Base-by-base conservation (phyloP, 2,113 vertebrate genomes). In the Platichthys flesus region DNA sequence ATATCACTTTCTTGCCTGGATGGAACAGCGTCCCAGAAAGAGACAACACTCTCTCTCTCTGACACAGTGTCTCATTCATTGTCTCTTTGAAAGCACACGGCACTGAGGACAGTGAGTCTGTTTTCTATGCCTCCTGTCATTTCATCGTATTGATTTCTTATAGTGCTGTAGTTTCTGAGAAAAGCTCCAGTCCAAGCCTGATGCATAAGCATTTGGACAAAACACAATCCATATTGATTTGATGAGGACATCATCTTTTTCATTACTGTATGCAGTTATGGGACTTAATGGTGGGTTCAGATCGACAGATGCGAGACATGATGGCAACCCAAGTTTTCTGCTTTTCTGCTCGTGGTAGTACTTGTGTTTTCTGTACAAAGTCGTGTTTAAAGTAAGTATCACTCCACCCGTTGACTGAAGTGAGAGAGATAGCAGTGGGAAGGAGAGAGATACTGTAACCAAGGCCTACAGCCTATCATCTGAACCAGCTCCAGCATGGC, bases 401-500 rank as follows among this genome's bases (percentile, higher is more conserved):
- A 49, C 52, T 72, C 28, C 28, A 66, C 37, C 31, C 71, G 57
- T 60, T 82, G 57, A 74, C 56, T 49, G 31, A 67, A 37, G 58
- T 45, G 64, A 52, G 72, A 65, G 67, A 83, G 70, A 71, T 76
- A 31, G 26, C 69, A 65, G 52, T 54, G 5, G 52, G 60, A 55
- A 76, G 76, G 60, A 67, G 65, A 31, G 64, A 74, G 77, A 86
- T 71, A 80, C 12, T 45, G 37, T 45, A 45, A 78, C 28, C 49
- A 35, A 70, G 60, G 60, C 83, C 54, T 15, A 52, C 79, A 83
- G 83, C 56, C 40, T 69, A 59, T 66, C 78, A 83, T 85, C 71
- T 63, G 58, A 72, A 76, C n/a, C 82, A 84, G 78, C 84, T 71
- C 60, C 45, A 88, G 47, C 79, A 69, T 80, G 73, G 83, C 83